Base-by-base conservation (phyloP, 2,797 vertebrate genomes). In the Naso thynnoides region DNA sequence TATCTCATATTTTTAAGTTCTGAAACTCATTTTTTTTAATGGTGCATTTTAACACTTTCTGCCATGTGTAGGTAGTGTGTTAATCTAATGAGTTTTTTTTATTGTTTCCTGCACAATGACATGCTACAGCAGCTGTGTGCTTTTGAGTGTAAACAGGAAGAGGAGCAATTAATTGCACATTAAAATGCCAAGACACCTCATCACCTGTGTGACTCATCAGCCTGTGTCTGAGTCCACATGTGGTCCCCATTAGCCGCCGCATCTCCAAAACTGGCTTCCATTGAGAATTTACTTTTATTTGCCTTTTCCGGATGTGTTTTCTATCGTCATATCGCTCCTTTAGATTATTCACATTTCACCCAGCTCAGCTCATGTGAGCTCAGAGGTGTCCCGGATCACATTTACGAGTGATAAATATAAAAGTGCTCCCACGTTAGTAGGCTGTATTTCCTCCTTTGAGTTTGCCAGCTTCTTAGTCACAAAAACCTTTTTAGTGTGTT, bases 191-290 rank as follows among this genome's bases (percentile, higher is more conserved):
- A 15, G 23, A 16, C 3, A 3, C 36, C 29, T 36, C 21, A 24
- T 69, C 81, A 82, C 76, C 84, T 73, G 67, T 16, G 60, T 82
- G 84, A 89, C 63, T 87, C 87, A 85, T 70, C 54, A 31, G 44
- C 13, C 52, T n/a, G 33, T 10, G 27, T 47, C 18, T 11, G 44
- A 2, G 41, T 44, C 49, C 52, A 50, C 66, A 52, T 27, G 36
- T 41, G 50, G 57, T 29, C 73, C 29, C 48, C 27, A 15, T 63
- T 57, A 29, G 33, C 54, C 48, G 29, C 21, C 58, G 53, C 58
- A 4, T 61, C 47, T 64, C 26, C 24, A 1, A 29, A 19, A 48
- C 62, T 26, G 9, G 49, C 21, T 57, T 78, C 65, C 53, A 53
- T 27, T 76, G 16, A 65, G 18, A 75, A 47, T 39, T 21, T 23